These are phyloP conservation scores for Rapana venosa DNA, from an alignment of 2,888 invertebrate genomes.

Conservation along the genomic window DNA sequence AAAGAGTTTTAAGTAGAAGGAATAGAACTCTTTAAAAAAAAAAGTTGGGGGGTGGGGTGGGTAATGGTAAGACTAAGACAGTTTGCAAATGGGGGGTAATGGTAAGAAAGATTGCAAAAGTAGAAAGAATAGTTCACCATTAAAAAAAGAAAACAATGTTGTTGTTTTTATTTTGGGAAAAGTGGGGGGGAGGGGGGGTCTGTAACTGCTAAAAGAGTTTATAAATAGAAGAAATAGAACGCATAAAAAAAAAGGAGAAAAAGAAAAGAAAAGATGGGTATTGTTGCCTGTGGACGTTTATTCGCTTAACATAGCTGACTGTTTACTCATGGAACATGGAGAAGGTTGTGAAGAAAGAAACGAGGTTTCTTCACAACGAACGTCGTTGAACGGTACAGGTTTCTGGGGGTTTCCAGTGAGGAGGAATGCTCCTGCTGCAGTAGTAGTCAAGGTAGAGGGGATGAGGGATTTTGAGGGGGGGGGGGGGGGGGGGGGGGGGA, in stretches of 20 bases:
- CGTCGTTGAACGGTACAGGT: not conserved
- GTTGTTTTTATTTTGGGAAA: not conserved
- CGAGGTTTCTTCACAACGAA: not conserved
- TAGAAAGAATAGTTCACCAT: too few species aligned
- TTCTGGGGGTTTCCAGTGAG: not conserved
- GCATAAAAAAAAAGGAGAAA: not conserved
- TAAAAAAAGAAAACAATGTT: too few species aligned
- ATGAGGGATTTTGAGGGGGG: not conserved
- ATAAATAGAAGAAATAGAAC: not conserved
- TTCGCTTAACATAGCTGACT: slow-evolving; percentile 12
- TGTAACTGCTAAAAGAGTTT: not conserved
- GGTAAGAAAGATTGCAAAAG: not conserved
- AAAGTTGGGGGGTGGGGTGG: not conserved
- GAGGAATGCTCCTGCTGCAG: not conserved
- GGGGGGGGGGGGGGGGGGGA: not conserved
- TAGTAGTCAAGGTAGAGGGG: not conserved
- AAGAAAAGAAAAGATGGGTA: not conserved
- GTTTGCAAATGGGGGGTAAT: not conserved
- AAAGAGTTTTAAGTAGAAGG: too few species aligned
- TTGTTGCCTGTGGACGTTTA: slow-evolving; percentile 10
- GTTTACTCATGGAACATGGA: not conserved
- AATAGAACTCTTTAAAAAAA: not conserved
- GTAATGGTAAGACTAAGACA: too few species aligned
- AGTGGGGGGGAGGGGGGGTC: not conserved
- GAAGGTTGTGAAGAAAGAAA: not conserved